Percentiles rank a stretch among this genome's conserved stretches.
Evolutionary conservation across 2,888 invertebrate genomes (phyloP).

Genomic region (Cyaniris semiargus): DNA sequence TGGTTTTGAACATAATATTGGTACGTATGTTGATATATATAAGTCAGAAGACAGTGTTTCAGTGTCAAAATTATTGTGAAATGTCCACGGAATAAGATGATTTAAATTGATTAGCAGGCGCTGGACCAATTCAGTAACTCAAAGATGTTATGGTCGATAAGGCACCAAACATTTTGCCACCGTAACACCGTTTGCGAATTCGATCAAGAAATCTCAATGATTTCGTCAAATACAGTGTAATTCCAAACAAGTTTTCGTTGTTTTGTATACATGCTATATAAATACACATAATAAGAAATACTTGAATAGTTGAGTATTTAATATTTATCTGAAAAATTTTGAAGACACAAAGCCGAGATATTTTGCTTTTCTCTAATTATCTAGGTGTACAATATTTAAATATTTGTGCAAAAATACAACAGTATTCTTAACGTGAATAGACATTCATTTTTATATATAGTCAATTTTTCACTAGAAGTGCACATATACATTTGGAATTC

Average conservation of each 20-base stretch:
- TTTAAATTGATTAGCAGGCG: background rate
- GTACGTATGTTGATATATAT: background rate
- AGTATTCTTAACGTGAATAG: background rate
- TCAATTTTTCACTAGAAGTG: background rate
- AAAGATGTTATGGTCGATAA: too few species aligned
- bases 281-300: background rate
- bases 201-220: slow-evolving; percentile 5
- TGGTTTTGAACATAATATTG: background rate
- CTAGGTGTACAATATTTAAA: slow-evolving; percentile 8
- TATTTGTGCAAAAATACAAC: slow-evolving; percentile 25
- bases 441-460: background rate
- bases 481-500: background rate
- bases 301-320: background rate
- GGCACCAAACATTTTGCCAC: background rate
- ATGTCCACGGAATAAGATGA: background rate
- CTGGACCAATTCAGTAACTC: too few species aligned
- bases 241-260: background rate
- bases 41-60: background rate
- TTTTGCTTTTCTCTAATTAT: background rate
- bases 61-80: background rate
- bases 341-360: background rate
- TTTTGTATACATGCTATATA: background rate
- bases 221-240: background rate
- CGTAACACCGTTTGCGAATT: background rate
- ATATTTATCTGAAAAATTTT: background rate